phyloP scores from a whole-genome alignment of 2,113 vertebrate species.

The Empidonax alnorum region DNA sequence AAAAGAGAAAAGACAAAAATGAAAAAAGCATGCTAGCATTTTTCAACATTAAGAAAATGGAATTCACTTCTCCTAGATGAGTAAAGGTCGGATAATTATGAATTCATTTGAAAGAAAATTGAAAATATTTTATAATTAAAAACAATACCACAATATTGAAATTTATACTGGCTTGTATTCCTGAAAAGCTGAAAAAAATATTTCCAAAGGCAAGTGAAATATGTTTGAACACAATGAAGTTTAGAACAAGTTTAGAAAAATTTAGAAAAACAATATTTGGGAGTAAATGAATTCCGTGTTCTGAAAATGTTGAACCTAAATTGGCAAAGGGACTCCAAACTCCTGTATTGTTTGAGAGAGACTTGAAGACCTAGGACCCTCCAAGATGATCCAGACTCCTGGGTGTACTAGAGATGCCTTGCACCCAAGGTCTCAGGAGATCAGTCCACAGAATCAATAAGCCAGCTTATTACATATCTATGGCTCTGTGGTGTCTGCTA shows the following conservation, averaged over 20 bases:
- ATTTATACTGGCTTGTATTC: background rate
- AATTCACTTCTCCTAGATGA: background rate
- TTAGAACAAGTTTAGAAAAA: background rate
- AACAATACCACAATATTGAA: background rate
- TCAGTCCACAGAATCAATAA: background rate
- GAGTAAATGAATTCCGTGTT: background rate
- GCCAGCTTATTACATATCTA: fast-evolving
- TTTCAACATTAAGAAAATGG: background rate
- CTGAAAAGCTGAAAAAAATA: background rate
- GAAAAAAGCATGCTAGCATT: background rate
- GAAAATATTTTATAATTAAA: background rate
- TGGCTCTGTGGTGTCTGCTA: background rate
- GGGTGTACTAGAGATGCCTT: background rate
- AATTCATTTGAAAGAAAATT: background rate
- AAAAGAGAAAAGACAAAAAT: background rate
- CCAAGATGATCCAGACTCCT: background rate
- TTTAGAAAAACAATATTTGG: background rate
- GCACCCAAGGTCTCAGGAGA: background rate
- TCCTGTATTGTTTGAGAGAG: background rate
- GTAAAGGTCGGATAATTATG: background rate
- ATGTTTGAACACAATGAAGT: background rate
- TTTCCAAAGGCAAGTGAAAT: background rate
- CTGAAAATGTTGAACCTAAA: background rate
- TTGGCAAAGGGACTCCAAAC: background rate
- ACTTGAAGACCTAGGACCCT: background rate